phyloP scores from a whole-genome alignment of 2,888 invertebrate genomes.

The Morpho deidamia region DNA sequence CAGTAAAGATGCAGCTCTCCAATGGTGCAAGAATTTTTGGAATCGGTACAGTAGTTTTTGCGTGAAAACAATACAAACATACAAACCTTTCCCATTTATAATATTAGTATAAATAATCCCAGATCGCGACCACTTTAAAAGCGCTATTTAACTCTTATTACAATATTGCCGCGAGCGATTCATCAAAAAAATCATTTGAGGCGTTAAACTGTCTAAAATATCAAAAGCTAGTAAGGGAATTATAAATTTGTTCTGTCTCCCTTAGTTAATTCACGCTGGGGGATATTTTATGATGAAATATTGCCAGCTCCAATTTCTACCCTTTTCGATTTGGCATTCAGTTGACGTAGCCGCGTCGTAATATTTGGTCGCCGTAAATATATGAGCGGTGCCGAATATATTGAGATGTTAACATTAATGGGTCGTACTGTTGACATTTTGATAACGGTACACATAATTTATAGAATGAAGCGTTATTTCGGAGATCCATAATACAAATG shows the following conservation, averaged over 20 bases:
- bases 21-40: too few relatives aligned
- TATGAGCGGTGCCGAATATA: slow-evolving; percentile 12
- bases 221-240: neutral
- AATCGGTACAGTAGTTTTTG: too few relatives aligned
- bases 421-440: too few relatives aligned
- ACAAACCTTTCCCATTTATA: too few relatives aligned
- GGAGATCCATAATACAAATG: too few relatives aligned
- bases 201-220: too few relatives aligned
- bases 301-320: neutral
- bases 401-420: neutral
- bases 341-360: slow-evolving; percentile 17
- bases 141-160: neutral
- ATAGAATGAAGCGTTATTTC: too few relatives aligned
- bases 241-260: neutral
- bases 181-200: neutral
- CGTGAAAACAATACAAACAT: too few relatives aligned
- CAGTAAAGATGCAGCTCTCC: too few relatives aligned
- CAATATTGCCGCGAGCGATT: neutral
- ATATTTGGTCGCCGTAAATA: slow-evolving; percentile 26
- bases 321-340: slow-evolving; percentile 22
- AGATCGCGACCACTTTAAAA: too few relatives aligned
- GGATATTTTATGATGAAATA: slow-evolving; percentile 1
- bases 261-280: neutral
- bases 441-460: too few relatives aligned
- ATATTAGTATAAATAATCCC: too few relatives aligned